Conservation (phyloP, 2,113 vertebrate genomes). For the Micronycteris hirsuta region DNA sequence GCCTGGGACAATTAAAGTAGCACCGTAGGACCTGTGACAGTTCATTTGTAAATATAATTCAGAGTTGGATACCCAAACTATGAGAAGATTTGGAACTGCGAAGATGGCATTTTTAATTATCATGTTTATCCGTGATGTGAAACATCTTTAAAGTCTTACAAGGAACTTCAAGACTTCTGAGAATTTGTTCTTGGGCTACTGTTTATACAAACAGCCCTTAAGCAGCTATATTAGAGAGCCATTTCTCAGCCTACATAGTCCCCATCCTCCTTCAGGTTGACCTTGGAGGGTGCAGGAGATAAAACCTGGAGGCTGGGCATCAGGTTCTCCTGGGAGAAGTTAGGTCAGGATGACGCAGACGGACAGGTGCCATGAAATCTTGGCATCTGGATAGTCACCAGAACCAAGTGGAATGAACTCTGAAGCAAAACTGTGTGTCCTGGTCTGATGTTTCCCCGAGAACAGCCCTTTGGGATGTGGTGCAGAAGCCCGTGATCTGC, state of each 20-base stretch:
- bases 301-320: neutral
- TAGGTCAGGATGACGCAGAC: fast-evolving
- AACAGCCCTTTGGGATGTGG: neutral
- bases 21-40: slow-evolving; percentile 4
- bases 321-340: neutral
- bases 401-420: neutral
- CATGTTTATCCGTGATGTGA: neutral
- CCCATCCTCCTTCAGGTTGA: neutral
- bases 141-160: neutral
- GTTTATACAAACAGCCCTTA: neutral
- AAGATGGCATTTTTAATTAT: slow-evolving; percentile 12
- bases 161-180: neutral
- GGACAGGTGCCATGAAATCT: neutral
- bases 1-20: slow-evolving; percentile 41
- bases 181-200: neutral
- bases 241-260: neutral
- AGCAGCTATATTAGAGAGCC: neutral
- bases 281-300: neutral
- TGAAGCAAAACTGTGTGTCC: neutral
- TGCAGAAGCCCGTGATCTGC: neutral
- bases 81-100: neutral
- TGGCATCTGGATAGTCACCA: neutral
- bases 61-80: slow-evolving; percentile 15
- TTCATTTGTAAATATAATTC: slow-evolving; percentile 63
- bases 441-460: neutral